These are phyloP conservation scores for Eubucco bourcierii DNA, from an alignment of 2,113 vertebrate genomes.

Conservation along the genomic window DNA sequence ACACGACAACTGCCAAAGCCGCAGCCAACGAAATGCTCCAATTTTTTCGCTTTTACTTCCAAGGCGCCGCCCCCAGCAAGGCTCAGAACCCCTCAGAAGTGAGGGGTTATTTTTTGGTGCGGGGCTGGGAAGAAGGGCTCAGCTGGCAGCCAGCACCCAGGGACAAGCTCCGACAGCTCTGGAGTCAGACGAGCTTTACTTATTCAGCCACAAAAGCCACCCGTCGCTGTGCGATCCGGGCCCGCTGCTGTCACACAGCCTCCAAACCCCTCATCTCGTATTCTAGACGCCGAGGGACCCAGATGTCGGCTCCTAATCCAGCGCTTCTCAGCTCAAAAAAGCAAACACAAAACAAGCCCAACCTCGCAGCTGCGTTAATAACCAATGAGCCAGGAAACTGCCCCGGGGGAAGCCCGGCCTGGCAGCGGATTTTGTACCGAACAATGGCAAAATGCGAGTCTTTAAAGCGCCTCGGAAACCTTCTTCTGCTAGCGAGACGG, in stretches of 20 bases:
- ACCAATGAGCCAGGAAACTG: background rate
- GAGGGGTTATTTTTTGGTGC: background rate
- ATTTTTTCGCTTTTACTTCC: background rate
- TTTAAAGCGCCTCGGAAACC: background rate
- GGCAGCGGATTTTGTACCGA: background rate
- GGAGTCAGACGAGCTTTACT: background rate
- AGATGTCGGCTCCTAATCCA: background rate
- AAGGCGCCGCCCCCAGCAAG: rapidly evolving
- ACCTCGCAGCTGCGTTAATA: background rate
- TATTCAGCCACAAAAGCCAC: background rate
- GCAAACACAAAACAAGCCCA: background rate
- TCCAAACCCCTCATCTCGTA: background rate
- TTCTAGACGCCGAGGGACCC: background rate
- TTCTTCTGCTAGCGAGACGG: background rate
- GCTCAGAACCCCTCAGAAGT: background rate
- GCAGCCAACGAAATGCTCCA: background rate
- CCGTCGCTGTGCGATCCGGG: background rate
- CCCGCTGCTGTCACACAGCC: background rate
- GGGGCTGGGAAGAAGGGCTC: background rate
- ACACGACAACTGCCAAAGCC: background rate
- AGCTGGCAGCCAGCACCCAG: background rate
- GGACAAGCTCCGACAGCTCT: background rate
- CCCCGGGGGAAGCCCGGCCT: background rate
- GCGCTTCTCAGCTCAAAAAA: background rate
- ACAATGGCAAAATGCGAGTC: background rate